Evolutionary conservation across 2,113 vertebrate species (phyloP).

Genomic region (Sebastes schlegelii): DNA sequence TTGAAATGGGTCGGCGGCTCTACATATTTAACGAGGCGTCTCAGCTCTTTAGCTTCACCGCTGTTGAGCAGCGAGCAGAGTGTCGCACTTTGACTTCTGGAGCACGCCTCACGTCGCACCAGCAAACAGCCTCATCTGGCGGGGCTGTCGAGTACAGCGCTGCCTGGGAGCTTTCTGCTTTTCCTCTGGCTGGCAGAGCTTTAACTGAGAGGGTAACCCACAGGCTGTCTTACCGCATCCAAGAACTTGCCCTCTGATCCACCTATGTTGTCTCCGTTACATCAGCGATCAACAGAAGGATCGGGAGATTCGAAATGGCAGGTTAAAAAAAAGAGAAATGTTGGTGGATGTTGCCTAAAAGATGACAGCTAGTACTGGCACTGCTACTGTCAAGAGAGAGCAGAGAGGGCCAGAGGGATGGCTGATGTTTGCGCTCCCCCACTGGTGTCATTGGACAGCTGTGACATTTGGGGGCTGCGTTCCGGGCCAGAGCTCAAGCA

Average conservation of each 20-base stretch:
- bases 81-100: slow-evolving; percentile 61
- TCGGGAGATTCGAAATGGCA: slow-evolving; percentile 43
- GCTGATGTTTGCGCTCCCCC: slow-evolving; percentile 47
- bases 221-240: slow-evolving; percentile 36
- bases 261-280: slow-evolving; percentile 28
- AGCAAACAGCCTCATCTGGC: slow-evolving; percentile 59
- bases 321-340: slow-evolving; percentile 18
- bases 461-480: slow-evolving; percentile 72
- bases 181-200: slow-evolving; percentile 30
- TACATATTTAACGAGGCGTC: slow-evolving; percentile 73
- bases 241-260: slow-evolving; percentile 40
- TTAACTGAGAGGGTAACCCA: slow-evolving; percentile 52
- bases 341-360: slow-evolving; percentile 28
- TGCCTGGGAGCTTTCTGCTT: slow-evolving; percentile 35
- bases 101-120: slow-evolving; percentile 51
- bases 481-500: slow-evolving; percentile 63
- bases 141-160: slow-evolving; percentile 36
- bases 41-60: slow-evolving; percentile 54
- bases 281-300: slow-evolving; percentile 29
- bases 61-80: slow-evolving; percentile 35
- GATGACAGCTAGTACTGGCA: slow-evolving; percentile 48
- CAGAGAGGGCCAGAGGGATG: slow-evolving; percentile 21
- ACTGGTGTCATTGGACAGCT: slow-evolving; percentile 68
- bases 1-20: slow-evolving; percentile 65
- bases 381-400: slow-evolving; percentile 30